Evolutionary conservation across 2,888 invertebrate species (phyloP), one percentile per base, ranked within the genome.

Genomic region (Arrhopalites spinosus): DNA sequence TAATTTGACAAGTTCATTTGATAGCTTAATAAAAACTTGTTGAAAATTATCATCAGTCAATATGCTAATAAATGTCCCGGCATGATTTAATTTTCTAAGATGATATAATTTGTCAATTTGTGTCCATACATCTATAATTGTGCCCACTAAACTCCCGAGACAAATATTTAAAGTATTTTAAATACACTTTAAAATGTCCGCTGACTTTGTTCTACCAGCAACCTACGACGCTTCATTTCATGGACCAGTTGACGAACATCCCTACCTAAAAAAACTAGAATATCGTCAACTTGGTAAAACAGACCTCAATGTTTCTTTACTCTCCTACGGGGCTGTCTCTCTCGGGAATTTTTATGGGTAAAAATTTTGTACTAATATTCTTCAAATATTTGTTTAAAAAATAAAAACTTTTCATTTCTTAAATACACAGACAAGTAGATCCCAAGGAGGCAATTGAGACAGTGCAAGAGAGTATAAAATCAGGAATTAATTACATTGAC

Each of bases 401-500:
- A 36, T 36, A 59, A 23, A 3, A 23, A 20, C n/a, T n/a, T 53
- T 20, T 53, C 20, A 20, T 50, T 20, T 61, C 5, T 56, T 59
- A n/a, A n/a, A n/a, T n/a, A n/a, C n/a, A 1, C 36, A 76, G 72
- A 45, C 64, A 59, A n/a, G 50, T 77, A 13, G 70, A 73, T 30
- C 77, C 68, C 1, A 29, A 73, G 11, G 79, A 79, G 27, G 91
- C 91, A 53, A 88, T 92, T 71, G 86, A 88, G 74, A 89, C 94
- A 0, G 88, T 97, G 50, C 88, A 88, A 71, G 87, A 90, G 81
- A 91, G 92, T 0, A 85, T 97, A 1, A 91, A 89, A 84, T 87
- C 87, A 53, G 97, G 96, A 7, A 88, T 98, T 23, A 98, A 98
- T 87, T 95, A 93, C 83, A 90, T 98, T 76, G 97, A 98, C 85